Evolutionary conservation across 2,797 vertebrate genomes (phyloP), one percentile per base, ranked within the genome.

Genomic region (Spinus pinus): DNA sequence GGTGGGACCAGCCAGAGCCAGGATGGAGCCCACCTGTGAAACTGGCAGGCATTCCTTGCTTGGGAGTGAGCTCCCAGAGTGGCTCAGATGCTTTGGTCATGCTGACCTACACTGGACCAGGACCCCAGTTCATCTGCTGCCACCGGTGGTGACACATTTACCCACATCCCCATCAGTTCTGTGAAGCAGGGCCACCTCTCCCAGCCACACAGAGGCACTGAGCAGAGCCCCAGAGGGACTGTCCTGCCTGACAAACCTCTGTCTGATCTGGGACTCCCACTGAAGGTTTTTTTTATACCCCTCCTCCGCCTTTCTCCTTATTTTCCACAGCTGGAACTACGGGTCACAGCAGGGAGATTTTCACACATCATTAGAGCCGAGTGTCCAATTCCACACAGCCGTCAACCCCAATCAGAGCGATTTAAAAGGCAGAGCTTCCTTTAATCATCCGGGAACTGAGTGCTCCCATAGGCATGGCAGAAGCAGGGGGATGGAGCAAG

Each of bases 301-400:
- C 18, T 57, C 27, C 30, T 53, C 51, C 0, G 5, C 66, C 56
- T 88, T 71, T 71, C 77, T 89, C 79, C 62, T 91, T 79, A 47
- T 91, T 87, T 94, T 70, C 90, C 60, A n/a, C 83, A 72, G 90
- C 92, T 16, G 18, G 83, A 86, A 49, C 0, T 6, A 54, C n/a
- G 15, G 95, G 95, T 91, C 91, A 77, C 83, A 92, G 93, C 81
- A 22, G 91, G 95, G 82, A 93, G 70, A 83, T 61, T 92, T 96
- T 94, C 85, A 86, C 82, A 83, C 84, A 94, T 97, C 94, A 90
- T 97, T 97, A 97, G 89, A 95, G 77, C 94, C 39, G 50, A 97
- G 92, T 81, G 90, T 96, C 96, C 81, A 41, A 83, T 96, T 96
- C 93, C 79, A 78, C 71, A 58, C 60, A 93, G 95, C 88, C 89